phyloP scores from a whole-genome alignment of 1,140 invertebrate species.

The Drosophila albomicans region DNA sequence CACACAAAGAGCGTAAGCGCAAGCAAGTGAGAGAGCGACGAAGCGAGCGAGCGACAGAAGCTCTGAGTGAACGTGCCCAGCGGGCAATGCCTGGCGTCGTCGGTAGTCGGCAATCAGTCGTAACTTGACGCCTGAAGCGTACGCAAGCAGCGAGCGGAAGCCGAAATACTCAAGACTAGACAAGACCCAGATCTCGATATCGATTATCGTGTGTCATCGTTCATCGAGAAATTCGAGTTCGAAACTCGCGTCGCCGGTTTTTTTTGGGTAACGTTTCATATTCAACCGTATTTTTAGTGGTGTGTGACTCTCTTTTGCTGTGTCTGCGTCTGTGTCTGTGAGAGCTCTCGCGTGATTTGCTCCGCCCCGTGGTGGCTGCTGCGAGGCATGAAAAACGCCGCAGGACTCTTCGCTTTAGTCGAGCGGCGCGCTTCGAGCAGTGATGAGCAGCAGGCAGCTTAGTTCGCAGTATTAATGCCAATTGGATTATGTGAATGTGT shows the following conservation, averaged over 20 bases:
- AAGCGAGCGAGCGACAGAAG: conserved; percentile 35
- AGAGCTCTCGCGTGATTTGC: conserved; percentile 53
- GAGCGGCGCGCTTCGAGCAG: conserved; percentile 69
- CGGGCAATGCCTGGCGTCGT: conserved; percentile 55
- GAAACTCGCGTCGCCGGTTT: conserved; percentile 32
- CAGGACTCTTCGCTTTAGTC: conserved; percentile 72
- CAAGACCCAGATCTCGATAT: conserved; percentile 30
- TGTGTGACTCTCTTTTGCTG: conserved; percentile 24
- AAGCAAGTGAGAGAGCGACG: neutral
- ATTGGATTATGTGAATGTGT: conserved; percentile 59
- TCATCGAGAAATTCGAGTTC: conserved; percentile 19
- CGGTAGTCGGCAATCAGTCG: conserved; percentile 63
- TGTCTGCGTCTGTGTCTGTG: neutral
- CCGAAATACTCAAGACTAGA: conserved; percentile 21
- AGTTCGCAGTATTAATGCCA: conserved; percentile 48
- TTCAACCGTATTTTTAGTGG: conserved; percentile 19
- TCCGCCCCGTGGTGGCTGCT: conserved; percentile 73
- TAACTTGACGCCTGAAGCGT: conserved; percentile 74
- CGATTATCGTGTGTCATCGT: conserved; percentile 3
- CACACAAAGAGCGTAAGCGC: conserved; percentile 36
- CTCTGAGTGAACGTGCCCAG: conserved; percentile 61
- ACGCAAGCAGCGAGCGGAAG: conserved; percentile 61
- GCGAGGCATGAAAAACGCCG: conserved; percentile 71
- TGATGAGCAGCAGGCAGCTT: conserved; percentile 55
- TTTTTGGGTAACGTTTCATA: conserved; percentile 24